Percentiles rank a stretch among this genome's conserved stretches.
Evolutionary conservation across 2,113 vertebrate genomes (phyloP).

Genomic region (Phrynosoma blainvillii): DNA sequence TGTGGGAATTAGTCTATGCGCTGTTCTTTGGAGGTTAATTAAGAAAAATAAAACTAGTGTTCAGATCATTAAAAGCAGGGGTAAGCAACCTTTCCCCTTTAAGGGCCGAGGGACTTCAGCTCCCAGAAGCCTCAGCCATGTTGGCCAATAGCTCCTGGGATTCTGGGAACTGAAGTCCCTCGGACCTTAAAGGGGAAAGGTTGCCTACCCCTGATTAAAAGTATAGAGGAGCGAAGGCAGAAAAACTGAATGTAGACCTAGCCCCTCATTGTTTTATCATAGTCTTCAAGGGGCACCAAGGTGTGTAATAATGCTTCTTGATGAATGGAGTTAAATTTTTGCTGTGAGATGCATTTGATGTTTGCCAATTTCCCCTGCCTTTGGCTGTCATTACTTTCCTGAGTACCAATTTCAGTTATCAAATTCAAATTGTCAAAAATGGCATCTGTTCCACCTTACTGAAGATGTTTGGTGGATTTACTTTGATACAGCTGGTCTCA

Average conservation of each 20-base stretch:
- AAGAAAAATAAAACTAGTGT: accelerated
- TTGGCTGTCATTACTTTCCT: not conserved
- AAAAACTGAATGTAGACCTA: not conserved
- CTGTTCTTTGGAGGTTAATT: constrained; percentile 14
- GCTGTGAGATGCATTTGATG: not conserved
- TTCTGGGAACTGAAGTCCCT: no score
- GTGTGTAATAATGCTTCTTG: not conserved
- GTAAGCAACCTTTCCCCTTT: no score
- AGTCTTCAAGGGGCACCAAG: not conserved
- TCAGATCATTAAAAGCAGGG: not conserved
- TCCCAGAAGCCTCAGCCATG: no score
- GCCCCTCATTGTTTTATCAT: not conserved
- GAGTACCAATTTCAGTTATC: not conserved
- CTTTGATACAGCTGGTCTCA: no score
- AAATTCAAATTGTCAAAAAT: not conserved
- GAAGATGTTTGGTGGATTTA: no score
- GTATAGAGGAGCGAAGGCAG: not conserved
- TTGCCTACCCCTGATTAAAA: no score
- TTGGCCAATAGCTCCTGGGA: no score
- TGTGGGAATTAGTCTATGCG: not conserved
- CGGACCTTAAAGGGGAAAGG: no score
- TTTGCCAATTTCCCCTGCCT: not conserved
- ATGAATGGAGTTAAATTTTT: not conserved
- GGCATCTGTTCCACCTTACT: no score
- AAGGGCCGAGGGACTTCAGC: no score